Evolutionary conservation across 1,140 invertebrate species (phyloP).

Genomic region (Thalassaphorura encarpata): DNA sequence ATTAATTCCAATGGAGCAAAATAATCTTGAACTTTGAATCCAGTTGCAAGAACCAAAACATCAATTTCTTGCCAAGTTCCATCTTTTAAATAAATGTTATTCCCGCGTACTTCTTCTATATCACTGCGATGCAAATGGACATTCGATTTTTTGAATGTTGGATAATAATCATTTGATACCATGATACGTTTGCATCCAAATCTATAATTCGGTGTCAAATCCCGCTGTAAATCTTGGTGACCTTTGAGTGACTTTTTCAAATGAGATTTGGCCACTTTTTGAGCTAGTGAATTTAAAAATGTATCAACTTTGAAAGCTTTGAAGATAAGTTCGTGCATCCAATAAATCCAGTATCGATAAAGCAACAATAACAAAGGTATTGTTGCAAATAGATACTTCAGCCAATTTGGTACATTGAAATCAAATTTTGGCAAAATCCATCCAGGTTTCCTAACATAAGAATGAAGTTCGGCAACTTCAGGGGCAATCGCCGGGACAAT

Average conservation of each 20-base stretch:
- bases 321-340: background rate
- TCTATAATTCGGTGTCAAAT: conserved; percentile 7
- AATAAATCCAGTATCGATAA: background rate
- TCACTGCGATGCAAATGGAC: background rate
- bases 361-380: conserved; percentile 4
- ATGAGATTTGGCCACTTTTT: too few relatives aligned
- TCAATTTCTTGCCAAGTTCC: background rate
- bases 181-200: conserved; percentile 10
- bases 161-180: background rate
- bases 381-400: background rate
- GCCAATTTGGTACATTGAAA: background rate
- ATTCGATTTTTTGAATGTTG: background rate
- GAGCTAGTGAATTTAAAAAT: background rate
- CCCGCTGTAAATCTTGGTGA: too few relatives aligned
- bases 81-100: background rate
- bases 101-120: background rate
- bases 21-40: conserved; percentile 18
- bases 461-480: conserved; percentile 15
- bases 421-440: conserved; percentile 11
- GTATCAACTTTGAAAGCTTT: background rate
- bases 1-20: conserved; percentile 12
- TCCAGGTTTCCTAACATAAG: conserved; percentile 15
- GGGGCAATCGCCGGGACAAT: conserved; percentile 18
- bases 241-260: background rate
- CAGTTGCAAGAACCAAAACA: conserved; percentile 9